Evolutionary conservation across 1,140 invertebrate species (phyloP).

Genomic region (Temnothorax longispinosus): DNA sequence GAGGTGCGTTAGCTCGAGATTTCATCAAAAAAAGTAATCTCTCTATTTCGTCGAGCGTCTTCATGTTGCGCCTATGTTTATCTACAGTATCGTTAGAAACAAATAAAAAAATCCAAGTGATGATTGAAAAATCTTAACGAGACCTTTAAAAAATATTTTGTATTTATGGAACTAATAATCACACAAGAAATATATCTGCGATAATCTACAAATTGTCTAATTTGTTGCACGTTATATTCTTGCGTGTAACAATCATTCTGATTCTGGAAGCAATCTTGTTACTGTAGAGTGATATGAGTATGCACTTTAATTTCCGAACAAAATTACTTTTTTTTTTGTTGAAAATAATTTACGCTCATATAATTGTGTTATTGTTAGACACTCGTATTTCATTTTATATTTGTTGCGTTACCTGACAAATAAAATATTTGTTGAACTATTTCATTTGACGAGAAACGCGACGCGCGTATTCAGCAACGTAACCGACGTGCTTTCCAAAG

Average conservation of each 20-base stretch:
- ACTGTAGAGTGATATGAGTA: too few species aligned
- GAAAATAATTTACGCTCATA: background rate
- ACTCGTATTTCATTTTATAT: background rate
- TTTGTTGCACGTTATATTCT: background rate
- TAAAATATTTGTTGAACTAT: constrained; percentile 35
- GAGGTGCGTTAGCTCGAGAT: background rate
- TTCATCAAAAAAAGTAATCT: constrained; percentile 24
- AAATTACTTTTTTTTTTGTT: background rate
- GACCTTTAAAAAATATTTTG: background rate
- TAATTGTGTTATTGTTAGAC: background rate
- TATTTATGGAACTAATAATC: too few species aligned
- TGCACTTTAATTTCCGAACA: background rate
- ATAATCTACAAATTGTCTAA: background rate
- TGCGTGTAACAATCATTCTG: background rate
- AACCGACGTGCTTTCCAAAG: constrained; percentile 31
- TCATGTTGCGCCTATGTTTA: too few species aligned
- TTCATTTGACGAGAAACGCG: constrained; percentile 9
- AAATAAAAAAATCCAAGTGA: background rate
- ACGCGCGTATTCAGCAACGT: constrained; percentile 15
- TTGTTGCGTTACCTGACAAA: background rate
- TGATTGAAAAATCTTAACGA: background rate
- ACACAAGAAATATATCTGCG: background rate
- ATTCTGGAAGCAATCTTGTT: background rate
- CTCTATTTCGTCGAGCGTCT: background rate
- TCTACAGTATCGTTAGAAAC: background rate